Conservation (phyloP, 2,113 vertebrate genomes). For the Rhinolophus sinicus region DNA sequence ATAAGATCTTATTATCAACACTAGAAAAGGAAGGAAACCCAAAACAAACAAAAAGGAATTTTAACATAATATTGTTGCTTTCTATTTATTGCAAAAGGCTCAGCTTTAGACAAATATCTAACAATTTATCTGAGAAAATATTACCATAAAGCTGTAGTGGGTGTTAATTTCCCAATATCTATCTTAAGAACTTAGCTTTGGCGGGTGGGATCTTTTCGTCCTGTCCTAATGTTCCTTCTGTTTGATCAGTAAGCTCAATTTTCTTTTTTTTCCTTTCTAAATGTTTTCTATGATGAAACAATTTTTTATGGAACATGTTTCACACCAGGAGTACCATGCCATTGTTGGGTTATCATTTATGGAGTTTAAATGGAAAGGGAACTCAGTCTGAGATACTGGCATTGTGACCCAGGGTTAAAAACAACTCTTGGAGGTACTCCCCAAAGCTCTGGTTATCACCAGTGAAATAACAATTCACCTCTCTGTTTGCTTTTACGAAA, state of each 20-base stretch:
- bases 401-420: constrained; percentile 60
- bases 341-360: constrained; percentile 9
- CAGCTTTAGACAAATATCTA: constrained; percentile 24
- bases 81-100: not conserved
- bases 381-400: constrained; percentile 62
- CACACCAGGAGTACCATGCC: not conserved
- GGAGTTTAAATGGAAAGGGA: constrained; percentile 41
- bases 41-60: constrained; percentile 41
- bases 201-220: not conserved
- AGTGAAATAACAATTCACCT: constrained; percentile 73
- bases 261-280: constrained; percentile 18
- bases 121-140: not conserved
- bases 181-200: not conserved
- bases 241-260: not conserved
- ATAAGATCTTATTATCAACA: constrained; percentile 60
- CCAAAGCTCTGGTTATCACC: constrained; percentile 70
- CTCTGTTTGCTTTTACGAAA: constrained; percentile 79
- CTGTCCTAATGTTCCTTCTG: not conserved
- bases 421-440: constrained; percentile 47
- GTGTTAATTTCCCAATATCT: not conserved
- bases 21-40: constrained; percentile 49
- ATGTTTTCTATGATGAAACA: constrained; percentile 21
- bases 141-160: not conserved
- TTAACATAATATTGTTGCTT: constrained; percentile 31
- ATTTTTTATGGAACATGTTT: not conserved